phyloP scores from a whole-genome alignment of 2,797 vertebrate species.

The Tapera naevia region DNA sequence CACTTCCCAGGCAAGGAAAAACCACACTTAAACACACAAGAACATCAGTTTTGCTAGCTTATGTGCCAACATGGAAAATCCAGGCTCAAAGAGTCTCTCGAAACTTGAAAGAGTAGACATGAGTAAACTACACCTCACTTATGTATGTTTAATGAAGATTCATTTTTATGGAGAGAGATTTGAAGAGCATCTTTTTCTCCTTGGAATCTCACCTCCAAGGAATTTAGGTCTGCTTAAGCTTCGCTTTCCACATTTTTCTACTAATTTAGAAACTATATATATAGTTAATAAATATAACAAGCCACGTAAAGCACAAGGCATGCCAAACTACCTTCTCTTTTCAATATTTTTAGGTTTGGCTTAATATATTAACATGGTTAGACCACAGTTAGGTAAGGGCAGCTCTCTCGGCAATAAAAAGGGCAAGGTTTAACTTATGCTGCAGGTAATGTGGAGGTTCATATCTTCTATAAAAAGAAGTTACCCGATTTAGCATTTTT shows the following conservation, averaged over 20 bases:
- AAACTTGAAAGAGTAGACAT: neutral
- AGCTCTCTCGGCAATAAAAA: constrained; percentile 20
- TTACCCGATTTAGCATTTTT: constrained; percentile 12
- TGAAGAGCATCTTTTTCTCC: constrained; percentile 3
- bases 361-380: constrained; percentile 29
- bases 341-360: constrained; percentile 47
- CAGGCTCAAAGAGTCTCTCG: neutral
- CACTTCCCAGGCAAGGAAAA: constrained; percentile 25
- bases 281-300: constrained; percentile 46
- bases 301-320: neutral
- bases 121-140: neutral
- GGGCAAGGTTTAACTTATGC: constrained; percentile 18
- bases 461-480: constrained; percentile 42
- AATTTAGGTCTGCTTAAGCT: constrained; percentile 11
- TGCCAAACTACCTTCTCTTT: constrained; percentile 1
- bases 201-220: neutral
- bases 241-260: constrained; percentile 43
- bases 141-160: neutral
- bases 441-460: neutral
- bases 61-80: constrained; percentile 4
- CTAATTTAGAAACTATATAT: constrained; percentile 41
- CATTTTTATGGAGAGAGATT: neutral
- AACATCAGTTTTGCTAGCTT: neutral
- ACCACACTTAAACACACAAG: constrained; percentile 23
- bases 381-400: neutral